A percentile compares a stretch with the other conserved stretches of the same genome.
These are phyloP conservation scores for Carterocephalus palaemon DNA, from an alignment of 2,888 invertebrate genomes.

Conservation along the genomic window DNA sequence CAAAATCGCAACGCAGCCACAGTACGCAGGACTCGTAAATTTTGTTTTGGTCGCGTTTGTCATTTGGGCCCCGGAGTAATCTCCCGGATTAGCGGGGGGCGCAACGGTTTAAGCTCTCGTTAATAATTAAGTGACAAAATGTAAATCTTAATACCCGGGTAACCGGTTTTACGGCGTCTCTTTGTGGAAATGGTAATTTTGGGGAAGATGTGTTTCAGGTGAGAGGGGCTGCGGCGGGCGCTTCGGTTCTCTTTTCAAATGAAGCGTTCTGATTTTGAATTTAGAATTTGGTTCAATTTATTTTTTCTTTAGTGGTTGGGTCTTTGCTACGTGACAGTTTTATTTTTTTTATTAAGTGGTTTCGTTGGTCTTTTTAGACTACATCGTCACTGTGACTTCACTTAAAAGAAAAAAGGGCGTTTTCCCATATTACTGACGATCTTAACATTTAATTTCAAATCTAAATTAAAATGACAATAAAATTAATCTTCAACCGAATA, in stretches of 20 bases:
- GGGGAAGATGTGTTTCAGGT: slow-evolving; percentile 16
- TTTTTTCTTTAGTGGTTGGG: not conserved
- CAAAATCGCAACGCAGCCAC: too few species aligned
- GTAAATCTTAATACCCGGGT: slow-evolving; percentile 34
- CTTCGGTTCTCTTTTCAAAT: not conserved
- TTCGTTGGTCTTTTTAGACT: too few species aligned
- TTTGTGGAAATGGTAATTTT: slow-evolving; percentile 32
- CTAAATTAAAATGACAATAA: too few species aligned
- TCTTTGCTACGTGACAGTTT: too few species aligned
- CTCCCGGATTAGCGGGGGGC: slow-evolving; percentile 33
- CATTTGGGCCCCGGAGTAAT: slow-evolving; percentile 30
- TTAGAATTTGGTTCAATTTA: not conserved
- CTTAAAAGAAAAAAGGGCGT: too few species aligned
- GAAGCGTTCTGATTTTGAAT: not conserved
- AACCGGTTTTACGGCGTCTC: slow-evolving; percentile 33
- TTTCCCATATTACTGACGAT: too few species aligned
- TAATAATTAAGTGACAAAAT: slow-evolving; percentile 38
- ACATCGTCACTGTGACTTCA: too few species aligned
- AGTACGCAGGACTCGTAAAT: slow-evolving; percentile 13
- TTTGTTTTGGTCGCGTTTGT: slow-evolving; percentile 25
- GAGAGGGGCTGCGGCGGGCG: not conserved
- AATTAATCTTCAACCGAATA: too few species aligned
- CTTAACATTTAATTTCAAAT: too few species aligned
- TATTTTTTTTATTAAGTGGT: too few species aligned
- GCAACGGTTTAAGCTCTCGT: slow-evolving; percentile 36